phyloP scores from a whole-genome alignment of 2,113 vertebrate genomes.

The Scalopus aquaticus region DNA sequence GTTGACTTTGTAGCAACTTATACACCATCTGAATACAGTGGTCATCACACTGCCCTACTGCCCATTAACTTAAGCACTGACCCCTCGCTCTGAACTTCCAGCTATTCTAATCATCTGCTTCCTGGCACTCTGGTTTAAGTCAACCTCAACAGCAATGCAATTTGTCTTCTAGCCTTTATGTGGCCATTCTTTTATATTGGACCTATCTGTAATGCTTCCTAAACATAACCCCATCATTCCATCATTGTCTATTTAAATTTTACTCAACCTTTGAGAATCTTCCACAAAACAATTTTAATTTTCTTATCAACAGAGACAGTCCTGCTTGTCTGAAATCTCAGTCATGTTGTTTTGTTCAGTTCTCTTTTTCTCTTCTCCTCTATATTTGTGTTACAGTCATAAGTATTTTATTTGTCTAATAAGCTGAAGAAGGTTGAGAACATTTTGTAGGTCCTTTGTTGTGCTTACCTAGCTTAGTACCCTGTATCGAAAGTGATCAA shows the following conservation, averaged over 20 bases:
- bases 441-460: background rate
- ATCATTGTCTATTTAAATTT: background rate
- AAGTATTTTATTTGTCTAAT: background rate
- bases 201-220: background rate
- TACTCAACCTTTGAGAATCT: background rate
- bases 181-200: background rate
- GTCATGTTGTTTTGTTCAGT: background rate
- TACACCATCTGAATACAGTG: background rate
- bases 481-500: background rate
- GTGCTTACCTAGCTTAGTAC: background rate
- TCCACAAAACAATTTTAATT: background rate
- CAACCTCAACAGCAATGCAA: background rate
- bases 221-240: background rate
- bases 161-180: background rate
- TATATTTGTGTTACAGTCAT: background rate
- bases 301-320: background rate
- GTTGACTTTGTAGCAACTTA: background rate
- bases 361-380: background rate
- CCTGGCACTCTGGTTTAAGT: background rate
- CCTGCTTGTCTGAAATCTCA: background rate
- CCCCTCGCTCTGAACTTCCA: background rate
- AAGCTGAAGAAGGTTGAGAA: background rate
- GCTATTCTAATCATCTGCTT: background rate
- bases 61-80: background rate
- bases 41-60: rapidly evolving